These are phyloP conservation scores for Julus scanicus DNA, from an alignment of 2,888 invertebrate genomes.

Conservation along the genomic window DNA sequence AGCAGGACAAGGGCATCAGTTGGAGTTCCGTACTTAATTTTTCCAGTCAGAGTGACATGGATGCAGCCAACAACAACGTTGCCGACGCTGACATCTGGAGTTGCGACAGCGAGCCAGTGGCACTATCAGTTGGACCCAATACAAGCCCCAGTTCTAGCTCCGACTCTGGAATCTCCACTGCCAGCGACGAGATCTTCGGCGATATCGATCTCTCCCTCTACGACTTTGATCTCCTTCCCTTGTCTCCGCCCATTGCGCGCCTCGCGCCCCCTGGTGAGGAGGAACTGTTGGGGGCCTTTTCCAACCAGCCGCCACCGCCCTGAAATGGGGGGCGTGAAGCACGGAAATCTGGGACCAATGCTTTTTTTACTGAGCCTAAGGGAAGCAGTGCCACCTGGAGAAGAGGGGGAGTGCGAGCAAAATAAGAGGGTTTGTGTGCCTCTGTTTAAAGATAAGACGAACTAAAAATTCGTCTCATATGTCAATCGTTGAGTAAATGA, in stretches of 20 bases:
- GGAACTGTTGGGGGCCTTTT: slow-evolving; percentile 66
- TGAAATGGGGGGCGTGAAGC: not conserved
- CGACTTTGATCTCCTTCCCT: slow-evolving; percentile 69
- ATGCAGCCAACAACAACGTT: slow-evolving; percentile 69
- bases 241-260: slow-evolving; percentile 63
- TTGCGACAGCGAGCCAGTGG: slow-evolving; percentile 49
- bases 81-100: slow-evolving; percentile 35
- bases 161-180: slow-evolving; percentile 57
- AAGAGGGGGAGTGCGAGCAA: not conserved
- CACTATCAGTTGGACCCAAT: slow-evolving; percentile 50
- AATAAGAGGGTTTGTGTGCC: not conserved
- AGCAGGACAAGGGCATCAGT: slow-evolving; percentile 82
- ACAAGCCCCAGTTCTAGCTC: slow-evolving; percentile 71
- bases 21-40: slow-evolving; percentile 91
- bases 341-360: not conserved
- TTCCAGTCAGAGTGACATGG: slow-evolving; percentile 85
- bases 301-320: slow-evolving; percentile 57
- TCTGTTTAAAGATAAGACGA: no score
- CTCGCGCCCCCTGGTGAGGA: slow-evolving; percentile 64
- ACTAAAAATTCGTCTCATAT: no score
- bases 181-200: slow-evolving; percentile 62
- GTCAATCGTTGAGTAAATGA: no score
- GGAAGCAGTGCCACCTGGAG: no score
- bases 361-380: no score
- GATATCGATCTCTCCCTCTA: slow-evolving; percentile 72